A percentile compares a stretch with the other conserved stretches of the same genome.
These are phyloP conservation scores for Laothoe populi DNA, from an alignment of 2,888 invertebrate genomes.

Conservation along the genomic window DNA sequence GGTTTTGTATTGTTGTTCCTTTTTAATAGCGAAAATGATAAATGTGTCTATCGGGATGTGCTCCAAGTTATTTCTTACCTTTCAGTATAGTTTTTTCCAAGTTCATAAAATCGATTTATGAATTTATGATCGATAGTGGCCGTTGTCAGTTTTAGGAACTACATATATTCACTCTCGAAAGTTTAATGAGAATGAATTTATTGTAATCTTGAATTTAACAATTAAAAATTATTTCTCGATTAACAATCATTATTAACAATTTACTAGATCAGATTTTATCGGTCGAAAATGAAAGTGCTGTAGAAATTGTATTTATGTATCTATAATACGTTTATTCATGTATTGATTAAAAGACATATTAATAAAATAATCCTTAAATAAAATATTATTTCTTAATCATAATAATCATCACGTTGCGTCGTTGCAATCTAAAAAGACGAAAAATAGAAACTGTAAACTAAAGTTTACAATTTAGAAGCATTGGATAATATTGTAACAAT, in stretches of 20 bases:
- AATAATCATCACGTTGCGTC: neutral
- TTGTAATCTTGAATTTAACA: neutral
- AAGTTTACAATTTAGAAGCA: constrained; percentile 13
- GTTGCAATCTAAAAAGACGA: neutral
- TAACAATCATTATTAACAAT: no score
- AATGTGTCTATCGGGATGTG: constrained; percentile 74
- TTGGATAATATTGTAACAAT: constrained; percentile 26
- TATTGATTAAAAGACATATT: no score
- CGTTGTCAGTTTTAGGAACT: neutral
- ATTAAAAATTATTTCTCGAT: no score
- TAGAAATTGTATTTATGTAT: no score
- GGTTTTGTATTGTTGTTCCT: constrained; percentile 73
- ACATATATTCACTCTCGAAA: neutral
- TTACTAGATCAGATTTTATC: no score
- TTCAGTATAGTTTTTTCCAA: constrained; percentile 28
- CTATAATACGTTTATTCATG: no score
- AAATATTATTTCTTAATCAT: neutral
- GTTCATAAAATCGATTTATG: constrained; percentile 27
- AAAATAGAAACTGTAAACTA: neutral
- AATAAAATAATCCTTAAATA: neutral
- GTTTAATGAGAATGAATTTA: neutral
- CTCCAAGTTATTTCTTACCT: constrained; percentile 53
- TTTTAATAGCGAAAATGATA: constrained; percentile 83
- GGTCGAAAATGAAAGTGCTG: no score
- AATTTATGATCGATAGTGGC: constrained; percentile 14